Evolutionary conservation across 1,140 invertebrate species (phyloP).

Genomic region (Lordiphosa collinella): DNA sequence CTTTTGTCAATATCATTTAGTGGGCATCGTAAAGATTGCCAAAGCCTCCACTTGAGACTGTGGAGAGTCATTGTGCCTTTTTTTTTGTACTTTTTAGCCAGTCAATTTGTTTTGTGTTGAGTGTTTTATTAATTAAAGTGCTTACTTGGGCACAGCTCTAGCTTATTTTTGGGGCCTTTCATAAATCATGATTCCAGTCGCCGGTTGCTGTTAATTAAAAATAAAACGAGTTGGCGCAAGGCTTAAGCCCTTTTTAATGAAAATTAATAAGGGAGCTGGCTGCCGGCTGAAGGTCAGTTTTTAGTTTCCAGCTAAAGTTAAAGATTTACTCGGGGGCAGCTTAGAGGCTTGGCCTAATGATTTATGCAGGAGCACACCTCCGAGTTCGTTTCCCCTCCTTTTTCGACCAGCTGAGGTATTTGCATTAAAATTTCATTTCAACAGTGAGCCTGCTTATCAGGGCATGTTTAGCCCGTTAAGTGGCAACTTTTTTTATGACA

Average conservation of each 20-base stretch:
- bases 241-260: slow-evolving; percentile 71
- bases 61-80: slow-evolving; percentile 50
- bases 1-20: slow-evolving; percentile 77
- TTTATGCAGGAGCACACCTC: slow-evolving; percentile 56
- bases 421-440: slow-evolving; percentile 68
- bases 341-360: slow-evolving; percentile 44
- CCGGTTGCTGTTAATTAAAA: slow-evolving; percentile 34
- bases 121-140: slow-evolving; percentile 78
- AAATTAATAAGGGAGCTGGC: slow-evolving; percentile 59
- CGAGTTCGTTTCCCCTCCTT: neutral
- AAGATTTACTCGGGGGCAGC: slow-evolving; percentile 26
- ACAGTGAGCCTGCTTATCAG: slow-evolving; percentile 15
- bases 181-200: slow-evolving; percentile 8
- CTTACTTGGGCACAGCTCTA: slow-evolving; percentile 36
- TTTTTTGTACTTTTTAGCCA: slow-evolving; percentile 23
- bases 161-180: slow-evolving; percentile 10
- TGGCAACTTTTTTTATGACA: slow-evolving; percentile 61
- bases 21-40: slow-evolving; percentile 75
- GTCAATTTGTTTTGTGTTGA: slow-evolving; percentile 70
- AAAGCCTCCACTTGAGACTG: slow-evolving; percentile 65
- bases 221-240: slow-evolving; percentile 69
- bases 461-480: neutral
- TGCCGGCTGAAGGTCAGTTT: slow-evolving; percentile 24
- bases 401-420: slow-evolving; percentile 61
- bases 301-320: slow-evolving; percentile 21